Percentiles rank a stretch among this genome's conserved stretches.
These are phyloP conservation scores for Leptopilina drosophilae DNA, from an alignment of 2,888 invertebrate species.

Conservation along the genomic window DNA sequence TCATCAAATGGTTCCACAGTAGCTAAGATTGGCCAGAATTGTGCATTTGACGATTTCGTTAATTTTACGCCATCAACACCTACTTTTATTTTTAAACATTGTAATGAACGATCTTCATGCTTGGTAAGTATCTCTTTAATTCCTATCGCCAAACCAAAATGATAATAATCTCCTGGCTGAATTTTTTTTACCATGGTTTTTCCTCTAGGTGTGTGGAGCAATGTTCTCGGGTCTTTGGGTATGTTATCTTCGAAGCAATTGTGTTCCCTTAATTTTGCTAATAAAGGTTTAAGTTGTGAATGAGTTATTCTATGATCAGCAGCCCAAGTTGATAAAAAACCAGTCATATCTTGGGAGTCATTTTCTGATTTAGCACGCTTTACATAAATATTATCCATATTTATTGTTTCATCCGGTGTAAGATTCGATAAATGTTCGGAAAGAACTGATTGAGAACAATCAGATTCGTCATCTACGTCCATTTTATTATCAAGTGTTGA, in stretches of 20 bases:
- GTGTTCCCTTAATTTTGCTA: not conserved
- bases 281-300: not conserved
- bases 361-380: not conserved
- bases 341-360: not conserved
- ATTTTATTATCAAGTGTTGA: no score
- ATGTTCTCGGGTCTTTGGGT: slow-evolving; percentile 11
- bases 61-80: not conserved
- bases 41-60: not conserved
- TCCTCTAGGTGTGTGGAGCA: not conserved
- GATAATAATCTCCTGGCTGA: not conserved
- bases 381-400: not conserved
- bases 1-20: not conserved
- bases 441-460: not conserved
- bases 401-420: not conserved
- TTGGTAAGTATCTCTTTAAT: not conserved
- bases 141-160: not conserved
- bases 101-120: not conserved
- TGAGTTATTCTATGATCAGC: not conserved
- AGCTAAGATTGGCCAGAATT: slow-evolving; percentile 25
- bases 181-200: not conserved
- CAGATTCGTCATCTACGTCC: no score
- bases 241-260: not conserved
- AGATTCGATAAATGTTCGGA: not conserved
- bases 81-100: not conserved
- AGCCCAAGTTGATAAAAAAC: not conserved